Base-by-base conservation (phyloP, 2,888 invertebrate species). In the Polietes domitor region DNA sequence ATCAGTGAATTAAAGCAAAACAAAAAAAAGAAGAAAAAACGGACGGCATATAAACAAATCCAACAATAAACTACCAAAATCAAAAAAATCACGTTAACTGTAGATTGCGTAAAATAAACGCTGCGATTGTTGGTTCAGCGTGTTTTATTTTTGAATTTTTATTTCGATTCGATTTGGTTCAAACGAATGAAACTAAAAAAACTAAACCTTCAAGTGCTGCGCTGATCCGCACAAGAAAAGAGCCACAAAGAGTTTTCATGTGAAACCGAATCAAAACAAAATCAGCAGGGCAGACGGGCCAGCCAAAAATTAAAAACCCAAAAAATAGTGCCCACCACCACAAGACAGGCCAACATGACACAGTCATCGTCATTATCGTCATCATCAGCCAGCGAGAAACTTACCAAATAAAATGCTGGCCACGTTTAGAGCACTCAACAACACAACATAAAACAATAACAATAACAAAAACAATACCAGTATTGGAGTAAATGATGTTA, bases 61-160 rank as follows among this genome's bases (percentile, higher is more conserved):
- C 32, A 37, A 37, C 7, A 9, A 37, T 10, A 9, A 37, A 3
- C 37, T 7, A 76, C 17, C 65, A 72, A 41, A 72, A 83, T n/a
- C 7, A 37, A 37, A 37, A 37, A 37, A 37, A 32, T 32, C 7
- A 77, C 55, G 68, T 80, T 80, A 83, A 77, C 83, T 73, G 74
- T 53, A 53, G 70, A 80, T 83, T 83, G 83, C 77, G 83, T 83
- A 80, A 83, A 79, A 76, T 65, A 37, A 72, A 50, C 3, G 41
- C 58, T 32, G 37, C 19, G 17, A 41, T 65, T 37, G 65, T 41
- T 41, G 32, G 15, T 19, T 12, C 17, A 41, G 6, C 15, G 9
- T 58, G n/a, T n/a, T n/a, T n/a, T n/a, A n/a, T n/a, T n/a, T n/a
- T n/a, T n/a, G n/a, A n/a, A n/a, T n/a, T n/a, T n/a, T n/a, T n/a